phyloP scores from a whole-genome alignment of 2,113 vertebrate species.

The Equus przewalskii region DNA sequence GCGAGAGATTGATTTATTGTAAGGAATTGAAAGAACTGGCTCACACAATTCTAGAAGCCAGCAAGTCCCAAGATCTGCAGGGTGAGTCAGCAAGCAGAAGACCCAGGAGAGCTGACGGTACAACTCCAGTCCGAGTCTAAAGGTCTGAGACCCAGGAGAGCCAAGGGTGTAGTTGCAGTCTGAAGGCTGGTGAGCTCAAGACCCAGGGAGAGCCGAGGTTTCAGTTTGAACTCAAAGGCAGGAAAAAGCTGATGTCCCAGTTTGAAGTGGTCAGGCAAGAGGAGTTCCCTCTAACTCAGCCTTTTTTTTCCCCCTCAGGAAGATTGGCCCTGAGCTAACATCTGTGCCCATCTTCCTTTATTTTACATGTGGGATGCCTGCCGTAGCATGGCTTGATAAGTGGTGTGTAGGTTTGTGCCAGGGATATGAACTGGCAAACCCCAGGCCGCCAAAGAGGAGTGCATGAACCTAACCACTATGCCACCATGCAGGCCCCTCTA shows the following conservation, averaged over 20 bases:
- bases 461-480: too few relatives aligned
- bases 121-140: not conserved
- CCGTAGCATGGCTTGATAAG: too few relatives aligned
- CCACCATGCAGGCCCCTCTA: not conserved
- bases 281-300: not conserved
- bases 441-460: too few relatives aligned
- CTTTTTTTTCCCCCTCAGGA: not conserved
- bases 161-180: not conserved
- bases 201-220: not conserved
- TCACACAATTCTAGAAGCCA: not conserved
- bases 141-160: not conserved
- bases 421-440: too few relatives aligned
- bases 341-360: too few relatives aligned
- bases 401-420: too few relatives aligned
- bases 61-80: not conserved
- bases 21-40: not conserved
- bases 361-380: too few relatives aligned
- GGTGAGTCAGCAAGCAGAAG: not conserved
- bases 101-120: not conserved
- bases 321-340: too few relatives aligned
- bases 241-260: too few relatives aligned
- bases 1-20: not conserved
- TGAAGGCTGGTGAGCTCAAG: not conserved
- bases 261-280: not conserved
- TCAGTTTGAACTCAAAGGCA: not conserved